Evolutionary conservation across 2,888 invertebrate species (phyloP), one percentile per base, ranked within the genome.

Genomic region (Osedax fenrisi): DNA sequence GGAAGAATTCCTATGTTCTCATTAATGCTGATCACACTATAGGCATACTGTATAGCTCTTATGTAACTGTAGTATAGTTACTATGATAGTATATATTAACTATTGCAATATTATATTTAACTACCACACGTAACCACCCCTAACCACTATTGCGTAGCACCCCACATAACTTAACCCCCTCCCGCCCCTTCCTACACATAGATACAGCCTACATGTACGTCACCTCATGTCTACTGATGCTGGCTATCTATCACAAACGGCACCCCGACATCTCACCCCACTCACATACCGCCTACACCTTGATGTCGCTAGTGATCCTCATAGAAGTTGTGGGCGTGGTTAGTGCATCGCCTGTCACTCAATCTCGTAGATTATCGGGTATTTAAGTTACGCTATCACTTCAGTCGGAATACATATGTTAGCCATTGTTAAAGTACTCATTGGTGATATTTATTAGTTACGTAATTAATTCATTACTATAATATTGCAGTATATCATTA

Each of bases 181-280:
- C 93, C 93, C 83, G 92, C 92, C 92, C 83, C 85, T 88, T 83
- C 70, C 26, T 41, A 10, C 41, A 41, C 41, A 41, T 86, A 92
- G 92, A 93, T 83, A 91, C 92, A 0, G 91, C 92, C 79, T 92
- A 92, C 83, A 94, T 94, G 93, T 94, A 93, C 84, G 90, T 92
- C 79, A 92, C 92, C 80, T 89, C 92, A 0, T 90, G 91, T 75
- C 85, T 94, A 72, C 90, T 90, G 80, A 91, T 92, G 89, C 87
- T 93, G 72, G 92, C 92, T 85, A 87, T 93, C 78, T 93, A 92
- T 84, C 92, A 93, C 85, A 90, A 89, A 69, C 87, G 93, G 0
- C 93, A 93, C 84, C 91, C 92, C 0, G 93, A 93, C 83, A 90
- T 92, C 78, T 91, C 91, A 81, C 92, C 92, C 2, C 88, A 89